These are phyloP conservation scores for Sinocyclocheilus grahami DNA, from an alignment of 2,113 vertebrate genomes.

Conservation along the genomic window DNA sequence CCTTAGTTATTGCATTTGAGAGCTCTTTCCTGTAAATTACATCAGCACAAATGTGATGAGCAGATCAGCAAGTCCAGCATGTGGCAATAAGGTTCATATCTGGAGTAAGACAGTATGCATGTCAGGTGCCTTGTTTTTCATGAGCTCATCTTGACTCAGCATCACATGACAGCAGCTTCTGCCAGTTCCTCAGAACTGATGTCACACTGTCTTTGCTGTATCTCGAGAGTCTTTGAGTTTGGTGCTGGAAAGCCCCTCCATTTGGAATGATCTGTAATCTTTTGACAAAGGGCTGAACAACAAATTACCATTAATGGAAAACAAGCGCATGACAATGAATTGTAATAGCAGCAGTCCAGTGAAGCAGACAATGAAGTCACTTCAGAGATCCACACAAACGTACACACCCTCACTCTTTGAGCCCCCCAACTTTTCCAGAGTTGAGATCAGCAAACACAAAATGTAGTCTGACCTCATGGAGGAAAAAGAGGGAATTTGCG, in stretches of 20 bases:
- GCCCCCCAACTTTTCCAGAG: slow-evolving; percentile 33
- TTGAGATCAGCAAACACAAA: slow-evolving; percentile 49
- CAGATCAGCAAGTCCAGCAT: background rate
- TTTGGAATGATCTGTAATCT: background rate
- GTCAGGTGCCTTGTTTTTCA: slow-evolving; percentile 32
- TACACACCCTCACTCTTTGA: background rate
- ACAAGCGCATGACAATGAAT: background rate
- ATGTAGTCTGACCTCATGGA: slow-evolving; percentile 50
- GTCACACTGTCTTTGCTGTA: background rate
- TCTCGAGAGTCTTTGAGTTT: slow-evolving; percentile 3
- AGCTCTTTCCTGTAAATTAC: slow-evolving; percentile 21
- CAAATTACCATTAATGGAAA: slow-evolving; percentile 41
- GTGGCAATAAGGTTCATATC: background rate
- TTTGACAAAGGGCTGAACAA: background rate
- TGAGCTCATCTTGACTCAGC: slow-evolving; percentile 47
- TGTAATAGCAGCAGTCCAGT: slow-evolving; percentile 30
- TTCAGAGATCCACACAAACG: background rate
- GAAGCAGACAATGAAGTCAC: slow-evolving; percentile 46
- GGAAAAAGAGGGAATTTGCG: slow-evolving; percentile 15
- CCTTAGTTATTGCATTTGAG: background rate
- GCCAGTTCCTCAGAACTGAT: slow-evolving; percentile 24
- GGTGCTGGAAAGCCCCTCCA: slow-evolving; percentile 31
- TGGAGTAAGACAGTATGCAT: slow-evolving; percentile 3
- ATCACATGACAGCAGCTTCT: slow-evolving; percentile 39
- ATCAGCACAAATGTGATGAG: slow-evolving; percentile 18